Conservation (phyloP, 2,888 invertebrate genomes). For the Megalurothrips usitatus region DNA sequence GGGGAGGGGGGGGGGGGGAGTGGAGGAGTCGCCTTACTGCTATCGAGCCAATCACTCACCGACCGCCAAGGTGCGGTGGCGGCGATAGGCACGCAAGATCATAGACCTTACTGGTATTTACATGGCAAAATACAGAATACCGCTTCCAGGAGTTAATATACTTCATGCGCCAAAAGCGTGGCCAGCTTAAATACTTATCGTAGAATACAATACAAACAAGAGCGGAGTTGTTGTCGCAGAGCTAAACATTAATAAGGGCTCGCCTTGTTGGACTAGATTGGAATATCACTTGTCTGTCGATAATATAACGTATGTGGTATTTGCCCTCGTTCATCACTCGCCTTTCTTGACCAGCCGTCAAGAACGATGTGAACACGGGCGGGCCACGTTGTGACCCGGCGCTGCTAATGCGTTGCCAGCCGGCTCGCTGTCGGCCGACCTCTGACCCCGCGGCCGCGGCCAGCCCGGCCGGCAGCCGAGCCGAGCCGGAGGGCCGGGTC, state of each 20-base stretch:
- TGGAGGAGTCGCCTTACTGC: too few relatives aligned
- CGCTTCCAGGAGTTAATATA: background rate
- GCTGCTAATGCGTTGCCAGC: background rate
- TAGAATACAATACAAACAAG: background rate
- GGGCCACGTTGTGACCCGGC: background rate
- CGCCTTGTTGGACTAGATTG: slow-evolving; percentile 7
- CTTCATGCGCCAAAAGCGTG: background rate
- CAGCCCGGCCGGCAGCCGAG: background rate
- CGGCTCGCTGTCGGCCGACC: background rate
- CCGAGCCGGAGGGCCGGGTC: background rate
- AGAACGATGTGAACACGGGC: background rate
- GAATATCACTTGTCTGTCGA: slow-evolving; percentile 14
- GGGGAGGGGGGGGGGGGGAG: too few relatives aligned
- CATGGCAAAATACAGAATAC: background rate
- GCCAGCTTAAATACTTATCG: background rate
- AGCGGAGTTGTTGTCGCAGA: too few relatives aligned
- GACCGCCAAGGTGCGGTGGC: too few relatives aligned
- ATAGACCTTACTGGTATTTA: background rate
- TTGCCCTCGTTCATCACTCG: background rate
- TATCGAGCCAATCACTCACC: too few relatives aligned
- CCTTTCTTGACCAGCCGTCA: background rate
- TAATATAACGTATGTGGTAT: background rate
- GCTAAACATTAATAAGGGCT: background rate
- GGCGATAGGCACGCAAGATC: background rate
- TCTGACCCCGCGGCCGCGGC: background rate